These are phyloP conservation scores for Phallusia fumigata DNA, from an alignment of 23 tunicate genomes.

Conservation along the genomic window DNA sequence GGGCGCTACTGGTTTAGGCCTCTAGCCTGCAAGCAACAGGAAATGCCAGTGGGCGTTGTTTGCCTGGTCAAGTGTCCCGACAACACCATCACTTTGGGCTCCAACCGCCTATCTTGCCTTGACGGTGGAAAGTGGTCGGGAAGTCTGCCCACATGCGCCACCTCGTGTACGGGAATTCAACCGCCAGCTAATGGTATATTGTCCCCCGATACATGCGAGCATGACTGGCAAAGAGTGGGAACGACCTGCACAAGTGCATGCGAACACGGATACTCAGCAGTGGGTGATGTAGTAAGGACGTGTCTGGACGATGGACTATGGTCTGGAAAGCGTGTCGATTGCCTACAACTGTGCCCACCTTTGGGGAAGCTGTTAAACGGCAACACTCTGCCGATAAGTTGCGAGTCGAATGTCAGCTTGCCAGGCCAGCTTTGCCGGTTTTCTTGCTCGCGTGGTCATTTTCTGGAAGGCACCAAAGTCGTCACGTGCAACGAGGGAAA, in stretches of 20 bases:
- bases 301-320: slow-evolving; percentile 18
- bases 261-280: slow-evolving; percentile 2
- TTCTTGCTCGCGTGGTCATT: slow-evolving; percentile 3
- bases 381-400: slow-evolving; percentile 5
- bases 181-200: slow-evolving; percentile 29
- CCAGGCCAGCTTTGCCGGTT: slow-evolving; percentile 16
- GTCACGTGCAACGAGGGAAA: slow-evolving; percentile 20
- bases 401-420: slow-evolving; percentile 12
- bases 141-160: slow-evolving; percentile 14
- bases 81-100: slow-evolving; percentile 10
- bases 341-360: slow-evolving; percentile 20
- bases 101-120: not conserved
- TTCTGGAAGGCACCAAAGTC: not conserved
- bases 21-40: slow-evolving; percentile 1
- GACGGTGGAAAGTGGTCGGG: slow-evolving; percentile 18
- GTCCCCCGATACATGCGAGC: slow-evolving; percentile 32
- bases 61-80: slow-evolving; percentile 26
- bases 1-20: slow-evolving; percentile 11
- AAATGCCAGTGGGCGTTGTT: slow-evolving; percentile 19
- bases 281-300: slow-evolving; percentile 8
- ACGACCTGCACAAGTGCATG: slow-evolving; percentile 8
- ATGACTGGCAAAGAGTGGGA: slow-evolving; percentile 8
- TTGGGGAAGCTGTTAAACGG: not conserved
- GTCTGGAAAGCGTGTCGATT: slow-evolving; percentile 30
- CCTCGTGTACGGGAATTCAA: slow-evolving; percentile 12